Percentiles rank a stretch among this genome's conserved stretches.
phyloP scores from a whole-genome alignment of 2,113 vertebrate genomes.

The Engraulis encrasicolus region DNA sequence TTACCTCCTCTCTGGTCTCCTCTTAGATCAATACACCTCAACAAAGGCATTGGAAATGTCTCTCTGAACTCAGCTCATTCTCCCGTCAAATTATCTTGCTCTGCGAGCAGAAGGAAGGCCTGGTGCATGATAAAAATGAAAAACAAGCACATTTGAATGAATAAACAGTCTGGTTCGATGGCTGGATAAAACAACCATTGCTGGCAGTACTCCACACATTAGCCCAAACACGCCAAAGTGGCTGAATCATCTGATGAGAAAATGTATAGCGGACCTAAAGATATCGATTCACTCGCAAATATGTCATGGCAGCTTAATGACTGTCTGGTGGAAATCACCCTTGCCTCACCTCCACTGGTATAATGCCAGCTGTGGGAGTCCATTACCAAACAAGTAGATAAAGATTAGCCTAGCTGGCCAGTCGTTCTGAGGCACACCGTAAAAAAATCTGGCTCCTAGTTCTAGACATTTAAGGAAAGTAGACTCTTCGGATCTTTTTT shows the following conservation, averaged over 20 bases:
- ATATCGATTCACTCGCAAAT: background rate
- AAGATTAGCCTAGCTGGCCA: too few relatives aligned
- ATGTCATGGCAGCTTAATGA: too few relatives aligned
- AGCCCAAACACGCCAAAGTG: background rate
- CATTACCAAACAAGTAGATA: too few relatives aligned
- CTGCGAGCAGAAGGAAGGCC: background rate
- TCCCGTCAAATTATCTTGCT: background rate
- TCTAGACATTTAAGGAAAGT: too few relatives aligned
- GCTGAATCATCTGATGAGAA: too few relatives aligned
- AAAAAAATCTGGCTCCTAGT: too few relatives aligned
- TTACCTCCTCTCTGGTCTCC: background rate
- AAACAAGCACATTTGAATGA: background rate
- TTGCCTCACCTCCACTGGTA: too few relatives aligned
- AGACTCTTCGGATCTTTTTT: too few relatives aligned
- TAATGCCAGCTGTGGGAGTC: too few relatives aligned
- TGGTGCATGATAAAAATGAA: background rate
- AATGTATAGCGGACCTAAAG: too few relatives aligned
- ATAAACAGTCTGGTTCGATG: background rate
- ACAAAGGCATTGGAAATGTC: slow-evolving; percentile 1
- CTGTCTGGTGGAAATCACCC: too few relatives aligned
- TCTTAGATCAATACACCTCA: slow-evolving; percentile 4
- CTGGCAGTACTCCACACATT: background rate
- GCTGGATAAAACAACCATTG: background rate
- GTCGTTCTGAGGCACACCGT: too few relatives aligned
- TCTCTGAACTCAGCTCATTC: background rate